Evolutionary conservation across 2,888 invertebrate genomes (phyloP), one percentile per base, ranked within the genome.

Genomic region (Diachrysia chrysitis): DNA sequence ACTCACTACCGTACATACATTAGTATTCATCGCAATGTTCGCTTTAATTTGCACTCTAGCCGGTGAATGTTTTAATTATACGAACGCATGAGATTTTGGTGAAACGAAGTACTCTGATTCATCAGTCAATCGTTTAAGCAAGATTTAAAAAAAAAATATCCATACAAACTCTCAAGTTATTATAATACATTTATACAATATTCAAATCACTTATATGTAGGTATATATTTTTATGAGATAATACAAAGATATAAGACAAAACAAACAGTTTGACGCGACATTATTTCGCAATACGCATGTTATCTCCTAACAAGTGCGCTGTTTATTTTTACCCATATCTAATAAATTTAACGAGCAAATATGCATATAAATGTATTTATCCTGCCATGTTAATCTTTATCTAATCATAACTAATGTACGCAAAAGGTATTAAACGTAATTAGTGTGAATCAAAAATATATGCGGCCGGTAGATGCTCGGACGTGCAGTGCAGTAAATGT

Each of bases 21-120:
- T 37, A 23, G n/a, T 61, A 54, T 54, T 60, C 53, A 60, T 29
- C 14, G 25, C 59, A 37, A 25, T 14, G 19, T 12, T 60, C 10
- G n/a, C 10, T 37, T 66, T 46, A 66, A 57, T 63, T 37, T 37
- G n/a, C 42, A 29, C 51, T 48, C 48, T 62, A 48, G 57, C 21
- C 53, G 48, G 37, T 32, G 51, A 69, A 62, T 51, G 56, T 12
- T 7, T 16, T 9, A 48, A 29, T 48, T 29, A 25, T 48, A 51
- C 29, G 21, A 57, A 21, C 37, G 16, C 7, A 21, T 16, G 37
- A 42, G 35, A 19, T 23, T 35, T 57, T 21, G 48, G 48, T 14
- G 48, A 21, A 51, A 12, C 48, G 48, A 1, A 21, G 14, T 21
- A 21, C 19, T 2, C 19, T 21, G 48, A 51, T 21, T 21, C 21